Conservation (phyloP, 2,797 vertebrate genomes). For the Hirundo rustica region DNA sequence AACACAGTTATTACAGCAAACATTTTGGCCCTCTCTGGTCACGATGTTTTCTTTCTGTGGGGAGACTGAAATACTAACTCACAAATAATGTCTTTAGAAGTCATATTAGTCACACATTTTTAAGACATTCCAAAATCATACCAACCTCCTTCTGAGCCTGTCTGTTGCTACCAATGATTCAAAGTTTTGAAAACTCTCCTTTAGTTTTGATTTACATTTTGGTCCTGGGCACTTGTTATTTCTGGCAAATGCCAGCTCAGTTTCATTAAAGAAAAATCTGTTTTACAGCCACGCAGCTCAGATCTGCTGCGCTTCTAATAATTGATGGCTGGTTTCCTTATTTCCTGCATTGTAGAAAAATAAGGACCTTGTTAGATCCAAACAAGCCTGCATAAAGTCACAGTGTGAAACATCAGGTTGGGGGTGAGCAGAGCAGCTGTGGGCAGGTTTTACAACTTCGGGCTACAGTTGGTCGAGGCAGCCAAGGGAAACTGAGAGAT, state of each 20-base stretch:
- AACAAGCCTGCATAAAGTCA: conserved; percentile 71
- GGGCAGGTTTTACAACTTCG: conserved; percentile 61
- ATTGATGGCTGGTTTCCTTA: conserved; percentile 70
- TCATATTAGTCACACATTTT: conserved; percentile 85
- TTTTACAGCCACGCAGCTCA: conserved; percentile 70
- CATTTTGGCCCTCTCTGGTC: conserved; percentile 30
- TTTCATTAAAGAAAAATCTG: conserved; percentile 87
- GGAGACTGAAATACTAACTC: conserved; percentile 72
- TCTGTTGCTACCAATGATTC: conserved; percentile 80
- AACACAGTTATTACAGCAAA: conserved; percentile 67
- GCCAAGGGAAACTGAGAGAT: conserved; percentile 62
- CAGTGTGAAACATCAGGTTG: conserved; percentile 66
- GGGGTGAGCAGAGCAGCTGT: conserved; percentile 58
- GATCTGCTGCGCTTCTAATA: conserved; percentile 69
- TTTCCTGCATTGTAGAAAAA: conserved; percentile 74
- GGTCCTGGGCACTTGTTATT: conserved; percentile 84
- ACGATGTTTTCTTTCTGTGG: conserved; percentile 66
- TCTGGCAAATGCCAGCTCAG: conserved; percentile 79
- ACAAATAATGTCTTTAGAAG: conserved; percentile 75
- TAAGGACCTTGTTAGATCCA: conserved; percentile 70
- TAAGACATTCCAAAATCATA: conserved; percentile 80
- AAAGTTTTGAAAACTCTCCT: conserved; percentile 80
- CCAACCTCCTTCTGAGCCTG: conserved; percentile 67
- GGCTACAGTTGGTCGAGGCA: conserved; percentile 2
- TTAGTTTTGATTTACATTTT: conserved; percentile 83